These are phyloP conservation scores for Oophaga pumilio DNA, from an alignment of 2,113 vertebrate species.

Conservation along the genomic window DNA sequence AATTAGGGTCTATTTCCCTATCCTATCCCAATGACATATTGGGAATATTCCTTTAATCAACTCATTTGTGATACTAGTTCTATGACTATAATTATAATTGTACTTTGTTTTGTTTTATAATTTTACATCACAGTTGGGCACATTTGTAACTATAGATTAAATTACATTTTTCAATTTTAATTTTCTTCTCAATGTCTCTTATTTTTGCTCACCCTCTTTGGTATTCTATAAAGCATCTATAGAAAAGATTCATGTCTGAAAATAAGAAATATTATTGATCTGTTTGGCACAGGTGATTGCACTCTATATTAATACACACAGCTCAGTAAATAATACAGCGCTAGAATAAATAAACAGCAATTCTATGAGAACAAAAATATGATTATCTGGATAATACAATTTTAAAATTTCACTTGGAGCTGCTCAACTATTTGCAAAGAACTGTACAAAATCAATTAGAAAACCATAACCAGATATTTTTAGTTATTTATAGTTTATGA, in stretches of 20 bases:
- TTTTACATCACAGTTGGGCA: not conserved
- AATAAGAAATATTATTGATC: slow-evolving; percentile 13
- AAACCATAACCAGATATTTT: not conserved
- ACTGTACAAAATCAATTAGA: not conserved
- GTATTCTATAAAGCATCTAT: not conserved
- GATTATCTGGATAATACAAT: slow-evolving; percentile 14
- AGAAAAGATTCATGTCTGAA: not conserved
- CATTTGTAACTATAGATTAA: not conserved
- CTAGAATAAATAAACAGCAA: slow-evolving; percentile 11
- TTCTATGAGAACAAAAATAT: not conserved
- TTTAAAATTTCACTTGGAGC: not conserved
- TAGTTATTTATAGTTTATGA: not conserved
- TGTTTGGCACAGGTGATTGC: not conserved
- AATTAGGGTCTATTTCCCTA: too few relatives aligned
- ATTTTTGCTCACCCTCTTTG: not conserved
- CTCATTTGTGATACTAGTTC: too few relatives aligned
- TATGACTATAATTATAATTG: not conserved
- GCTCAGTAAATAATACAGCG: not conserved
- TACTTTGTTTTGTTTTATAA: not conserved
- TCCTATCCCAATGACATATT: too few relatives aligned
- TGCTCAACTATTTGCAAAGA: not conserved
- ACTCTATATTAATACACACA: not conserved
- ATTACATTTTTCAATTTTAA: not conserved
- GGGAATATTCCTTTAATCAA: too few relatives aligned
- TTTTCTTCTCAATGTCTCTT: not conserved